Conservation (phyloP, 2,113 vertebrate genomes). For the Platichthys flesus region DNA sequence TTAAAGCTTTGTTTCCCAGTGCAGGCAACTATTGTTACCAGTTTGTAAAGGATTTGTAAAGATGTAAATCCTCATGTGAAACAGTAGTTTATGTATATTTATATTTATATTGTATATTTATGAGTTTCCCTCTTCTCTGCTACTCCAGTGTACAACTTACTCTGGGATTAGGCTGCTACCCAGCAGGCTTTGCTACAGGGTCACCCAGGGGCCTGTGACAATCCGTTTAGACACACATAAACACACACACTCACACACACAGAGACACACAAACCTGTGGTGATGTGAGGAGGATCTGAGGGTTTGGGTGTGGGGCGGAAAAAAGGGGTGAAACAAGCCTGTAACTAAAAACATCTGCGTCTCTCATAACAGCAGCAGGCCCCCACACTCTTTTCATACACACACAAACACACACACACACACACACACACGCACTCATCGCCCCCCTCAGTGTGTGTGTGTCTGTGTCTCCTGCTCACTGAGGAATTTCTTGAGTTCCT, state of each 20-base stretch:
- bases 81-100: not conserved
- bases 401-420: not conserved
- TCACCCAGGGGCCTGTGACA: constrained; percentile 83
- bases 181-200: constrained; percentile 81
- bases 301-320: constrained; percentile 85
- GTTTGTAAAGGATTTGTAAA: not conserved
- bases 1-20: not conserved
- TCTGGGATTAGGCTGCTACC: constrained; percentile 79
- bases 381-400: constrained; percentile 10
- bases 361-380: constrained; percentile 82
- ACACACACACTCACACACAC: constrained; percentile 26
- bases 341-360: constrained; percentile 94
- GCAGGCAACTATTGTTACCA: not conserved
- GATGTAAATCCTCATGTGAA: not conserved
- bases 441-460: constrained; percentile 55
- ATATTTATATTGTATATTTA: too few relatives aligned
- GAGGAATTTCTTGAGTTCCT: constrained; percentile 77
- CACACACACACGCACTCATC: not conserved
- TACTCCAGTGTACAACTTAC: constrained; percentile 60
- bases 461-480: constrained; percentile 58
- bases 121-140: not conserved
- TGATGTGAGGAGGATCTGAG: constrained; percentile 79
- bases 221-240: constrained; percentile 51
- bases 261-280: constrained; percentile 34
- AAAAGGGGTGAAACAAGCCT: constrained; percentile 57